Base-by-base conservation (phyloP, 1,140 invertebrate genomes). In the Brachionus rubens region DNA sequence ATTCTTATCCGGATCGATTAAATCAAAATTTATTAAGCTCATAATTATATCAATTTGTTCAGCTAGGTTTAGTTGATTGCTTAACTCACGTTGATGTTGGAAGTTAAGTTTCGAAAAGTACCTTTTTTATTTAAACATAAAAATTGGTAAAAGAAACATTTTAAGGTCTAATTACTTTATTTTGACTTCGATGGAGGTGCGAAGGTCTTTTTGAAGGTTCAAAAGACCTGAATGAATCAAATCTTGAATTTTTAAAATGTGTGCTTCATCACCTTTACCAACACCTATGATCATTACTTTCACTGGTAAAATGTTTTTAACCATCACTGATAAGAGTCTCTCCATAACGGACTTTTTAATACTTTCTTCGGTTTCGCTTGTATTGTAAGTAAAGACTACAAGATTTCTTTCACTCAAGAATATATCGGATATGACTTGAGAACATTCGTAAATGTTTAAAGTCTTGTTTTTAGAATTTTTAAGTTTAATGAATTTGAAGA, bases 21-120 rank as follows among this genome's bases (percentile, higher is more conserved):
- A 41, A 9, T 6, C 59, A 65, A 65, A 65, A 41, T 65, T 65
- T 19, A 65, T 7, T 19, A 43, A 24, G 21, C 41, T 65, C 21
- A 65, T 3, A 9, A 24, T 19, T 21, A 41, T 9, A 43, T 43
- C 59, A 24, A 65, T 65, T 24, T 65, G 59, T 43, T 65, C 59
- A 21, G 14, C 41, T 24, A 65, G 40, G 41, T 65, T 65, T 41
- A 65, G n/a, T 41, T 65, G 59, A 65, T 65, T 65, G n/a, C 33
- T 41, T 21, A 65, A 41, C n/a, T 41, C 40, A 24, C 19, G 19
- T 65, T 65, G 33, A 41, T 10, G n/a, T 28, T 65, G 33, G 1
- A 65, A 12, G 41, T 43, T 65, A 3, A 40, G 0, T 7, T 59
- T 28, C 5, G 50, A 5, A 12, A 54, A 19, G n/a, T 54, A 16